These are phyloP conservation scores for Plutella xylostella DNA, from an alignment of 2,888 invertebrate species.

Conservation along the genomic window DNA sequence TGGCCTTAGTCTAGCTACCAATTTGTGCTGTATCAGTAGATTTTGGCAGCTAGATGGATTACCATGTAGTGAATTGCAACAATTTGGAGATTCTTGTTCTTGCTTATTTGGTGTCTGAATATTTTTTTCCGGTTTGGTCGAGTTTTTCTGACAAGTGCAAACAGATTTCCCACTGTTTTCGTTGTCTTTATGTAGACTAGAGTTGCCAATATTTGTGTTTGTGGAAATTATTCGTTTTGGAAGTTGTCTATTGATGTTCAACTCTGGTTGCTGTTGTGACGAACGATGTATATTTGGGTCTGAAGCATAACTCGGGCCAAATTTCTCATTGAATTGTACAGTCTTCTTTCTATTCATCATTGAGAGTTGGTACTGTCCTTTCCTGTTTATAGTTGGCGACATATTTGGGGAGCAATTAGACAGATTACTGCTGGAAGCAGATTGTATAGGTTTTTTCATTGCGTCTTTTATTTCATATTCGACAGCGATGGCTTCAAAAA, in stretches of 20 bases:
- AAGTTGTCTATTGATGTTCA: slow-evolving; percentile 12
- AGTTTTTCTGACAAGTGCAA: slow-evolving; percentile 21
- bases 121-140: slow-evolving; percentile 25
- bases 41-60: slow-evolving; percentile 23
- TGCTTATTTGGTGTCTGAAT: slow-evolving; percentile 22
- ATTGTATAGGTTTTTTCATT: slow-evolving; percentile 28
- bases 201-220: slow-evolving; percentile 25
- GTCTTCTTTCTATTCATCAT: slow-evolving; percentile 41
- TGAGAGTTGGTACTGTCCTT: slow-evolving; percentile 50
- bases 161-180: slow-evolving; percentile 15
- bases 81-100: slow-evolving; percentile 7
- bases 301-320: slow-evolving; percentile 36
- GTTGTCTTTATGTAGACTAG: slow-evolving; percentile 12
- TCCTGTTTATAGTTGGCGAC: slow-evolving; percentile 37
- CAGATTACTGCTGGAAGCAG: slow-evolving; percentile 35
- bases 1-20: slow-evolving; percentile 41
- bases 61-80: not conserved
- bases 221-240: slow-evolving; percentile 25
- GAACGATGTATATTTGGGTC: slow-evolving; percentile 49
- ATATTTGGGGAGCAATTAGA: slow-evolving; percentile 41
- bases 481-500: slow-evolving; percentile 57
- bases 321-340: slow-evolving; percentile 39
- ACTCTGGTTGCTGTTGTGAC: slow-evolving; percentile 17
- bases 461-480: slow-evolving; percentile 53
- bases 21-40: slow-evolving; percentile 35